phyloP scores from a whole-genome alignment of 2,888 invertebrate species.

The Opisthograptis luteolata region DNA sequence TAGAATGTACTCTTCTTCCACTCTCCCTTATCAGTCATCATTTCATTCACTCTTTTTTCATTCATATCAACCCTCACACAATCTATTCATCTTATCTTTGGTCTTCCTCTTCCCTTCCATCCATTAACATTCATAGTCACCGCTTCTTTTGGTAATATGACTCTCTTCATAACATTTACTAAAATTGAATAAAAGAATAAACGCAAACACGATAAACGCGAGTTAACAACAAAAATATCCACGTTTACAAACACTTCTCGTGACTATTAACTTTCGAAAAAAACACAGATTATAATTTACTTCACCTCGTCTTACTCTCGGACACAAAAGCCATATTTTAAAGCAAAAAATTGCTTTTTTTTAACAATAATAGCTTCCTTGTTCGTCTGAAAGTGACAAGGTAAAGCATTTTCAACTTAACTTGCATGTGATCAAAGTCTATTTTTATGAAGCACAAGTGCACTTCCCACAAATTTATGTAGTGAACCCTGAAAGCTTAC shows the following conservation, averaged over 20 bases:
- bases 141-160: too few species aligned
- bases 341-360: slow-evolving; percentile 29
- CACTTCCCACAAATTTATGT: slow-evolving; percentile 34
- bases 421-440: slow-evolving; percentile 24
- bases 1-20: too few species aligned
- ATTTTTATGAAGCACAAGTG: slow-evolving; percentile 27
- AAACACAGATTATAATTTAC: slow-evolving; percentile 19
- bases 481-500: slow-evolving; percentile 40
- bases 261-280: slow-evolving; percentile 21
- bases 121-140: too few species aligned
- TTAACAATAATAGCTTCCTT: slow-evolving; percentile 38
- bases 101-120: too few species aligned
- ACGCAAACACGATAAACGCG: slow-evolving; percentile 1
- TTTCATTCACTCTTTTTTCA: too few species aligned
- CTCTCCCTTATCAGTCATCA: too few species aligned
- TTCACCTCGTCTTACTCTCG: slow-evolving; percentile 28
- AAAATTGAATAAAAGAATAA: too few species aligned
- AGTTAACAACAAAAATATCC: slow-evolving; percentile 17
- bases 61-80: too few species aligned
- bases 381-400: slow-evolving; percentile 20
- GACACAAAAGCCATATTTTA: slow-evolving; percentile 39
- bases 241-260: slow-evolving; percentile 9
- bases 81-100: too few species aligned
- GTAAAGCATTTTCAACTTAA: slow-evolving; percentile 28
- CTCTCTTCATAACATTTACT: too few species aligned